A percentile compares a stretch with the other conserved stretches of the same genome.
These are phyloP conservation scores for Phataginus tetradactyla DNA, from an alignment of 2,797 vertebrate genomes.

Conservation along the genomic window DNA sequence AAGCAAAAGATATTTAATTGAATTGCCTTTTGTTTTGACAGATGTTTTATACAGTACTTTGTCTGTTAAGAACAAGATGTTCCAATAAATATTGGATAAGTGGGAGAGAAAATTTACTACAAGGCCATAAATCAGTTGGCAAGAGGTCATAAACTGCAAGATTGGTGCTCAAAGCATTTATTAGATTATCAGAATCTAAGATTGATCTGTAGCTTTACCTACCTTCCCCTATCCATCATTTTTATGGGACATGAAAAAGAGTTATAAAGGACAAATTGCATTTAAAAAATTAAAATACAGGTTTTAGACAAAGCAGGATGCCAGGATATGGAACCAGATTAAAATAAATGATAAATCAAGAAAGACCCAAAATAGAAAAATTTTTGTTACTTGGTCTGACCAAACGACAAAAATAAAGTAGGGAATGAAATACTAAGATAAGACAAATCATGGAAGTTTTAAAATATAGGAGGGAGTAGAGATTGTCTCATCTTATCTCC, in stretches of 20 bases:
- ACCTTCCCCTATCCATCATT: conserved; percentile 84
- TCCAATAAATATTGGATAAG: conserved; percentile 86
- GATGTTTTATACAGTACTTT: conserved; percentile 83
- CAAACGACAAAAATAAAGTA: not conserved
- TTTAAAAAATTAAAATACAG: conserved; percentile 82
- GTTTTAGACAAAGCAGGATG: conserved; percentile 74
- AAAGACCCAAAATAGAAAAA: conserved; percentile 68
- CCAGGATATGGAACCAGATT: conserved; percentile 63
- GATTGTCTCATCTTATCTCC: not conserved
- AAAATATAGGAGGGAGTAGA: not conserved
- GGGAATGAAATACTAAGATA: conserved; percentile 22
- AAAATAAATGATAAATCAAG: conserved; percentile 61
- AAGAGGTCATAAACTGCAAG: conserved; percentile 83
- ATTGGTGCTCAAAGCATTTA: conserved; percentile 83
- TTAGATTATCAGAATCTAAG: conserved; percentile 84
- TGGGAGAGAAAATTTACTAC: conserved; percentile 85
- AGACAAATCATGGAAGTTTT: conserved; percentile 44
- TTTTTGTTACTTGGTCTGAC: conserved; percentile 42
- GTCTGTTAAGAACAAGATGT: conserved; percentile 84
- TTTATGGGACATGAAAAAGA: conserved; percentile 84
- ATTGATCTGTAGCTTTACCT: conserved; percentile 84
- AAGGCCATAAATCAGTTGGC: conserved; percentile 81
- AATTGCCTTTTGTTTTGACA: conserved; percentile 83
- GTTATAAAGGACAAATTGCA: conserved; percentile 84
- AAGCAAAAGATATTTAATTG: conserved; percentile 80